Conservation (phyloP, 2,888 invertebrate species). For the Cataglyphis altisquamis region DNA sequence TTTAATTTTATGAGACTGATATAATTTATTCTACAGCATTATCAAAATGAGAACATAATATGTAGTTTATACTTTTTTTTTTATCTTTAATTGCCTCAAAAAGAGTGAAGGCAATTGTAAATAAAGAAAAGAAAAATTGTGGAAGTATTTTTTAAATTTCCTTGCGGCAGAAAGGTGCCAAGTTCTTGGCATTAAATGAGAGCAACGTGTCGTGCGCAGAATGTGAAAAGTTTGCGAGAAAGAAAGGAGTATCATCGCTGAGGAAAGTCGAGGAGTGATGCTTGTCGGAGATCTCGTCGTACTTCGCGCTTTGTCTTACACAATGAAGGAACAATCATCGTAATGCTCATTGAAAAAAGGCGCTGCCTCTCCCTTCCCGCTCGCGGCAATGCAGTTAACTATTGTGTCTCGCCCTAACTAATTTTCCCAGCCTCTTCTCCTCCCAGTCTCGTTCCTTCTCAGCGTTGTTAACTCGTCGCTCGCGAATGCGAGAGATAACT, state of each 20-base stretch:
- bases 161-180: not conserved
- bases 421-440: not conserved
- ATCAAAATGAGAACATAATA: not conserved
- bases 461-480: slow-evolving; percentile 13
- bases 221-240: slow-evolving; percentile 17
- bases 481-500: slow-evolving; percentile 18
- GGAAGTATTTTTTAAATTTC: not conserved
- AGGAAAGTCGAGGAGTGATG: not conserved
- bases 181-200: not conserved
- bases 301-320: slow-evolving; percentile 9
- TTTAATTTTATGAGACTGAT: not conserved
- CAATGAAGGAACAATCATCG: slow-evolving; percentile 28
- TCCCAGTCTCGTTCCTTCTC: not conserved
- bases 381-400: slow-evolving; percentile 22
- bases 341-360: slow-evolving; percentile 9
- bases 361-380: not conserved
- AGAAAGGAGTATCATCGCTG: not conserved
- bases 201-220: not conserved
- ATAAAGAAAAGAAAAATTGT: not conserved
- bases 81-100: not conserved
- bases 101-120: not conserved
- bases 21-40: not conserved
- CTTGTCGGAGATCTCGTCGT: not conserved
- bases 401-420: slow-evolving; percentile 26
- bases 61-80: not conserved